A percentile compares a stretch with the other conserved stretches of the same genome.
phyloP scores from a whole-genome alignment of 2,888 invertebrate species.

The Polydrusus cervinus region DNA sequence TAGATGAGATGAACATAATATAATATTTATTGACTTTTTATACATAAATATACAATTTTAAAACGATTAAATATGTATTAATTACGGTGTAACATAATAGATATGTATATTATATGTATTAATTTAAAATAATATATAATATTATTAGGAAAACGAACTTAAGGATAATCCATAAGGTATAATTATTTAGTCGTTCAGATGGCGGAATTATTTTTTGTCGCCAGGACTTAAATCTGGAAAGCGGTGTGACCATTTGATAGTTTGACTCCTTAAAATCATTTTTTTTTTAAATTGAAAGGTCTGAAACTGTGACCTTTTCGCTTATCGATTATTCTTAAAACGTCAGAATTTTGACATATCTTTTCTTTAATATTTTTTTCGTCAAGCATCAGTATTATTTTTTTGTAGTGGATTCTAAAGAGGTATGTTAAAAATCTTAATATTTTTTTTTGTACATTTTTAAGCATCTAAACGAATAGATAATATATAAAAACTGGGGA shows the following conservation, averaged over 20 bases:
- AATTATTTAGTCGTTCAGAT: no score
- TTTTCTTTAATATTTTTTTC: background rate
- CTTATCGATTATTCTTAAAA: background rate
- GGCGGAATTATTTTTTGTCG: no score
- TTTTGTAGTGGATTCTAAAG: background rate
- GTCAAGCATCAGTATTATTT: constrained; percentile 16
- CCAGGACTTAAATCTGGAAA: no score
- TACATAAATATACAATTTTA: constrained; percentile 38
- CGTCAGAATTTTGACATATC: background rate
- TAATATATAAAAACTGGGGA: background rate
- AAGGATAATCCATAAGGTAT: no score
- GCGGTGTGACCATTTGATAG: no score
- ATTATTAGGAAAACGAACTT: no score
- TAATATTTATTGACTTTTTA: constrained; percentile 46
- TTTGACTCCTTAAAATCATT: no score
- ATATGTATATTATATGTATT: constrained; percentile 6
- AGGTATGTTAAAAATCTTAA: constrained; percentile 10
- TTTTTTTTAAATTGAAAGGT: no score
- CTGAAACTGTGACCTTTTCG: background rate
- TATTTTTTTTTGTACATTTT: constrained; percentile 1
- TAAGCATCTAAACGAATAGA: background rate
- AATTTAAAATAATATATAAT: background rate
- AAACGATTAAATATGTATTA: constrained; percentile 33
- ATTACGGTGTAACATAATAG: constrained; percentile 24
- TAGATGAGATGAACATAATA: constrained; percentile 10